Evolutionary conservation across 2,113 vertebrate genomes (phyloP), one percentile per base, ranked within the genome.

Genomic region (Morone chrysops): DNA sequence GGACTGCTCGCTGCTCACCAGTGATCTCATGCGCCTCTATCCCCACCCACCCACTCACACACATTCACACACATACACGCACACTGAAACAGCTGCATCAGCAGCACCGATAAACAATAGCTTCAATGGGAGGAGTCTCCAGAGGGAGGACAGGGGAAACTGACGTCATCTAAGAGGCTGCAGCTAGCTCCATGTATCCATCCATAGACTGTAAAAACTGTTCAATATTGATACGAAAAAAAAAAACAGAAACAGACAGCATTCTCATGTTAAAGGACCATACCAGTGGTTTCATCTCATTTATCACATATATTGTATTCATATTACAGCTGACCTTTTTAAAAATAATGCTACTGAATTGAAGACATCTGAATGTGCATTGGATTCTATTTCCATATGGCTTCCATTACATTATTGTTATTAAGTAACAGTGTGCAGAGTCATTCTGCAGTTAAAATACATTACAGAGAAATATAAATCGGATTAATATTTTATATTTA

Each of bases 61-160:
- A 54, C 63, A 22, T 41, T 22, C 53, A 60, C 11, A 22, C 81
- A 53, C 65, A 25, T 63, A 48, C 62, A 69, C 68, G n/a, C 62
- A 51, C 71, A 65, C 81, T 60, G 47, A 88, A 88, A 92, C 89
- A 82, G 91, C 90, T 85, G 88, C 88, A 87, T 93, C 92, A 92
- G 91, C 92, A 91, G 72, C 75, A 60, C 81, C 51, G 61, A 90
- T 92, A 92, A 92, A 93, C 90, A 93, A 90, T 87, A 84, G 89
- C 89, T 85, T 79, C 76, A 71, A 83, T 78, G 86, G 90, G 90
- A 87, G 84, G 90, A 80, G 89, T 76, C 87, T 93, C 86, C 69
- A 69, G 87, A 70, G 90, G 87, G 83, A 70, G 72, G 82, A 61
- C 31, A 38, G 12, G 56, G 56, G 25, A 48, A 78, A 25, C 71